Conservation (phyloP, 1,140 invertebrate genomes). For the Melipona quadrifasciata region DNA sequence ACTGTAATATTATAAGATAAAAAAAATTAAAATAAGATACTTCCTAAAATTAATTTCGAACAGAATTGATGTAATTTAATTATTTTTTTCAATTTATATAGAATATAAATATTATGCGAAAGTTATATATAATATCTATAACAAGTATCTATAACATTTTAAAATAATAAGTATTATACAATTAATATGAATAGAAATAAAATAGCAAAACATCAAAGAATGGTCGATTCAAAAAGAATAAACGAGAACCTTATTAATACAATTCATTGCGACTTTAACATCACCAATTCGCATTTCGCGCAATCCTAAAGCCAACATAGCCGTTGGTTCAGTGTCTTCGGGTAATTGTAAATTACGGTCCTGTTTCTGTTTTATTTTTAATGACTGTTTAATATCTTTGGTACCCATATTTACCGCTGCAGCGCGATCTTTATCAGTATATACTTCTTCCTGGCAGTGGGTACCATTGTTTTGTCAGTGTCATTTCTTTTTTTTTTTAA, state of each 20-base stretch:
- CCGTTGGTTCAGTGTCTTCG: constrained; percentile 89
- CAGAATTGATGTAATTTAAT: not conserved
- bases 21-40: not conserved
- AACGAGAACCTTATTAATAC: constrained; percentile 89
- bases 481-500: constrained; percentile 82
- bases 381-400: constrained; percentile 91
- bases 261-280: constrained; percentile 86
- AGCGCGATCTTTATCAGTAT: constrained; percentile 94
- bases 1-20: not conserved
- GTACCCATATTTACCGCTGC: constrained; percentile 93
- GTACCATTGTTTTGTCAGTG: constrained; percentile 73
- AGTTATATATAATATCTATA: not conserved
- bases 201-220: not conserved
- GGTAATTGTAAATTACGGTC: constrained; percentile 89
- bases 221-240: not conserved
- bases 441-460: constrained; percentile 87
- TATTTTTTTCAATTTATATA: not conserved
- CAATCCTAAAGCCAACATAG: constrained; percentile 88
- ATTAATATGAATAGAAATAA: too few relatives aligned
- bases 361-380: constrained; percentile 90
- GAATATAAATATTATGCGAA: not conserved
- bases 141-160: not conserved
- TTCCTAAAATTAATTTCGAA: not conserved
- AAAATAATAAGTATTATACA: not conserved
- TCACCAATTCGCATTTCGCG: constrained; percentile 89